Conservation (phyloP, 2,113 vertebrate species). For the Vireo altiloquus region DNA sequence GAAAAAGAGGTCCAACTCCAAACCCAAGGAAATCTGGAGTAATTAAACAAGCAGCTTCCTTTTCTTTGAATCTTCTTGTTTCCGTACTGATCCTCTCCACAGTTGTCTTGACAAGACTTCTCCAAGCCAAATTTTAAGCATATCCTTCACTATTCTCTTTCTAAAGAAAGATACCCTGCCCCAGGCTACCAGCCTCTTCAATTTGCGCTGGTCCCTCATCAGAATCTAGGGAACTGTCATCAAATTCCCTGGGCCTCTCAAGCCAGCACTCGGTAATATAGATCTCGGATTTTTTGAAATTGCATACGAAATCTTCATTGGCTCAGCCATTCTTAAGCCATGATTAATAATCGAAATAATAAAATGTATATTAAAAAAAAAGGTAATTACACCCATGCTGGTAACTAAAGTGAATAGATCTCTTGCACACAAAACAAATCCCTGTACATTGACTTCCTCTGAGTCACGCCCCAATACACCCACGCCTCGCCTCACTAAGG, state of each 20-base stretch:
- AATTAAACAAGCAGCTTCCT: background rate
- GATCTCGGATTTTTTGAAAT: constrained; percentile 38
- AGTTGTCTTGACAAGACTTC: background rate
- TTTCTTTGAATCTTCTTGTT: background rate
- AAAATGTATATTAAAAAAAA: constrained; percentile 30
- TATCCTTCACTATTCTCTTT: background rate
- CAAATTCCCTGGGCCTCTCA: background rate
- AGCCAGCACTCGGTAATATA: background rate
- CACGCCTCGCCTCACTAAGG: constrained; percentile 75
- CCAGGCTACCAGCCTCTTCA: background rate
- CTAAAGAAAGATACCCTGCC: background rate
- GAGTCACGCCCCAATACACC: constrained; percentile 73
- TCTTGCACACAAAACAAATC: constrained; percentile 70
- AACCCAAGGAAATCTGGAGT: background rate
- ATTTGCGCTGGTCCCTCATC: background rate
- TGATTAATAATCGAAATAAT: constrained; percentile 73
- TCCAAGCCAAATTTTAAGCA: background rate
- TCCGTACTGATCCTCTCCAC: background rate
- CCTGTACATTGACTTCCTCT: constrained; percentile 71
- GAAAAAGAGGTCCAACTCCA: background rate
- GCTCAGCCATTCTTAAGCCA: constrained; percentile 62
- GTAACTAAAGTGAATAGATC: constrained; percentile 72
- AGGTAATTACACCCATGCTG: constrained; percentile 61
- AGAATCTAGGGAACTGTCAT: background rate
- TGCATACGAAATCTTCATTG: constrained; percentile 45